Evolutionary conservation across 2,888 invertebrate species (phyloP), one percentile per base, ranked within the genome.

Genomic region (Xanthorhoe spadicearia): DNA sequence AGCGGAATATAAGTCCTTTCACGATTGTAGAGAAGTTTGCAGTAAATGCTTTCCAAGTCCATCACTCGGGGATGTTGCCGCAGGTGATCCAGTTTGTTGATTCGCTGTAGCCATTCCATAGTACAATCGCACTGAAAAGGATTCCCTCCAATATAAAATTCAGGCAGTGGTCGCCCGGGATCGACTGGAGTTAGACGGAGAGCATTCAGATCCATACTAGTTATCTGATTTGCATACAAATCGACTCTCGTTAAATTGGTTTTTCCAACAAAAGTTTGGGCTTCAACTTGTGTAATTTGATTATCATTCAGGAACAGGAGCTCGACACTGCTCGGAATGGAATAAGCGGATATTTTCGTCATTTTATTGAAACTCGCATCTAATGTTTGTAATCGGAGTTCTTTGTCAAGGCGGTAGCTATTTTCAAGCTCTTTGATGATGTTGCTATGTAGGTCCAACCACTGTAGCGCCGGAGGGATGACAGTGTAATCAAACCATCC

Each of bases 91-190:
- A 96, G 93, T 85, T 96, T 96, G 87, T 98, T 98, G 85, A 98
- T 97, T 78, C 97, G 94, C 86, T 98, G 98, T 80, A 98, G 90
- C 98, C 98, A 99, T 85, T 98, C 98, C 95, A 98, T 98, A 77
- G 97, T 97, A 93, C 98, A 99, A 87, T 98, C 97, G 84, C 98
- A 99, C 80, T 97, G 96, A 85, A 98, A 97, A 48, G 98, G 98
- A 94, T 99, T 99, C 61, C 97, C 97, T 48, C 97, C 98, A 71
- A 98, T 97, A 88, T 97, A 98, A 92, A 98, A 98, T 90, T 98
- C 97, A 13, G 98, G 98, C 74, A 97, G 92, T 61, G 96, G 93
- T 67, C 96, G 94, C 71, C 96, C 95, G 66, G 95, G 95, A 80
- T 96, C 96, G 68, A 97, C 96, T 62, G 96, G 96, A 74, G 96